Conservation (phyloP, 2,888 invertebrate genomes). For the Microplitis deprimator region DNA sequence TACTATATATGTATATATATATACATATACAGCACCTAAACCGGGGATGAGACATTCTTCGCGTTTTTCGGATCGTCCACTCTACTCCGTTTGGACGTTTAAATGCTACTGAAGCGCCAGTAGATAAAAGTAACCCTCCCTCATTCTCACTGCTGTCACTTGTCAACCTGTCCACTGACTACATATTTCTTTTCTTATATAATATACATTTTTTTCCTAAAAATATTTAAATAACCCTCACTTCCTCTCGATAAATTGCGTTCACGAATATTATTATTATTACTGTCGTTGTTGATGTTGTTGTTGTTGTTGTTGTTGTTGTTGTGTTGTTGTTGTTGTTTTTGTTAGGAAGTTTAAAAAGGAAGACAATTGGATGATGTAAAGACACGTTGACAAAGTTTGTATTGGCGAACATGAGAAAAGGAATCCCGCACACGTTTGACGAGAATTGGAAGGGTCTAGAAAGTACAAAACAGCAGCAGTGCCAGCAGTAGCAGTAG, state of each 20-base stretch:
- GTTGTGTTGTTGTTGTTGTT: constrained; percentile 25
- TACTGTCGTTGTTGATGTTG: constrained; percentile 30
- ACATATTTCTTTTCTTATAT: constrained; percentile 14
- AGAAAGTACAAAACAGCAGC: constrained; percentile 44
- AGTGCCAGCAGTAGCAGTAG: not conserved
- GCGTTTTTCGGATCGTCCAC: constrained; percentile 61
- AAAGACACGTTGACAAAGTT: constrained; percentile 20
- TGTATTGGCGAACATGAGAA: constrained; percentile 21
- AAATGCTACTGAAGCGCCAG: constrained; percentile 50
- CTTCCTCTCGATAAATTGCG: too few species aligned
- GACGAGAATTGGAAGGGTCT: constrained; percentile 53
- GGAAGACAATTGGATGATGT: constrained; percentile 11
- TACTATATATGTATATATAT: too few species aligned
- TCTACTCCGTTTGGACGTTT: constrained; percentile 44
- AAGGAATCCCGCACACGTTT: constrained; percentile 51
- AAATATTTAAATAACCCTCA: constrained; percentile 21
- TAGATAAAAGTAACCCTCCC: constrained; percentile 58
- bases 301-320: constrained; percentile 33
- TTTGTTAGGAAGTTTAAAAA: constrained; percentile 7
- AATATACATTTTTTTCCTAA: constrained; percentile 21
- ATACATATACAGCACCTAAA: constrained; percentile 29
- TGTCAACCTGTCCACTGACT: constrained; percentile 34
- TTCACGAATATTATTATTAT: not conserved
- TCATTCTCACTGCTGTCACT: constrained; percentile 30
- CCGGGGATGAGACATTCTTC: constrained; percentile 55